Evolutionary conservation across 2,888 invertebrate genomes (phyloP).

Genomic region (Brenthis daphne): DNA sequence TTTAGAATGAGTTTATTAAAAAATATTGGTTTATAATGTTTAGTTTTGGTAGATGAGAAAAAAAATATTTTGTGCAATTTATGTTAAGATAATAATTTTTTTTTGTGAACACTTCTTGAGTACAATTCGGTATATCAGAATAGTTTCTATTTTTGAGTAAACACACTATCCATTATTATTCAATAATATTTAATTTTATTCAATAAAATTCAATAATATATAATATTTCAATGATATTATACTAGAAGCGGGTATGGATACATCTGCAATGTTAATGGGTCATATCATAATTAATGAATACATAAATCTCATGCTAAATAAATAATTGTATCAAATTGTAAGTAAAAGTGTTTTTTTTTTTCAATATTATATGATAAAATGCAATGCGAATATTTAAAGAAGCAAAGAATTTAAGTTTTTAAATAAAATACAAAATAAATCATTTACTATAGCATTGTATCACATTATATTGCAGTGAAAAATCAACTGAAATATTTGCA

Average conservation of each 20-base stretch:
- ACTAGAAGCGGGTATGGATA: constrained; percentile 46
- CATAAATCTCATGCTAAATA: constrained; percentile 20
- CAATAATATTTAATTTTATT: no score
- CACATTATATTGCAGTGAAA: not conserved
- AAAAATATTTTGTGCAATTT: no score
- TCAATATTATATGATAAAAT: constrained; percentile 6
- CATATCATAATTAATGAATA: constrained; percentile 15
- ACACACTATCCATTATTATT: constrained; percentile 28
- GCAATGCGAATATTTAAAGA: not conserved
- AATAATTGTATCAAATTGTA: constrained; percentile 1
- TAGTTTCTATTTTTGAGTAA: not conserved
- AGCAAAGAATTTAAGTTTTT: not conserved
- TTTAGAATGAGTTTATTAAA: not conserved
- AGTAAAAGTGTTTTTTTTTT: not conserved
- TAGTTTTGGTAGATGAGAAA: no score
- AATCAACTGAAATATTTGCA: not conserved
- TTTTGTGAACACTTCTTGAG: not conserved
- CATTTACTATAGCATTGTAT: not conserved
- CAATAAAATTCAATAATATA: no score
- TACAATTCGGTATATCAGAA: no score
- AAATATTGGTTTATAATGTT: no score
- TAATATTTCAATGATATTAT: constrained; percentile 17
- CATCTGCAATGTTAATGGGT: constrained; percentile 33
- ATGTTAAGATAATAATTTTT: no score
- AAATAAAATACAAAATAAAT: not conserved